These are phyloP conservation scores for Esox lucius DNA, from an alignment of 2,797 vertebrate genomes.

Conservation along the genomic window DNA sequence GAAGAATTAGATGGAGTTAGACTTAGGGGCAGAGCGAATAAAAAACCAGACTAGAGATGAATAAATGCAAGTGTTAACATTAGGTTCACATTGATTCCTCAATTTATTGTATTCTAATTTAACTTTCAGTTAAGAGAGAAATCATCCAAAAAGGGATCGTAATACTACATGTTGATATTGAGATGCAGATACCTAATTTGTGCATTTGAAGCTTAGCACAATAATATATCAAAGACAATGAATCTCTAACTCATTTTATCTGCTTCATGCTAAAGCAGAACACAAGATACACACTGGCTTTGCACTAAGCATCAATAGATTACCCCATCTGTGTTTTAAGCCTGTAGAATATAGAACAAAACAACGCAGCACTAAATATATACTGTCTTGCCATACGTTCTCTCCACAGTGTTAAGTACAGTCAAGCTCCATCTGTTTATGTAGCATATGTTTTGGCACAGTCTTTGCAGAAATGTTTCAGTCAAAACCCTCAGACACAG, in stretches of 20 bases:
- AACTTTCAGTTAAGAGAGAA: neutral
- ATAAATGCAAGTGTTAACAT: neutral
- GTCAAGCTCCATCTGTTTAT: conserved; percentile 73
- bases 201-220: conserved; percentile 70
- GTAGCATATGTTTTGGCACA: conserved; percentile 72
- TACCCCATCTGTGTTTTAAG: conserved; percentile 64
- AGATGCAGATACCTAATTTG: conserved; percentile 51
- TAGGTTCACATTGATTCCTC: neutral
- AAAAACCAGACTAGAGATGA: neutral
- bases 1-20: too few relatives aligned
- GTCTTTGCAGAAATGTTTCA: conserved; percentile 50
- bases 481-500: conserved; percentile 52
- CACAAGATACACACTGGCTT: conserved; percentile 71
- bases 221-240: conserved; percentile 74
- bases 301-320: conserved; percentile 64
- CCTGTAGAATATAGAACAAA: conserved; percentile 64
- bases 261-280: conserved; percentile 79
- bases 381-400: conserved; percentile 25
- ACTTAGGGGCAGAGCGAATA: too few relatives aligned
- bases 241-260: conserved; percentile 69
- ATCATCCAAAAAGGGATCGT: neutral
- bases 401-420: conserved; percentile 56
- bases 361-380: conserved; percentile 49
- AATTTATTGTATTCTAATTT: neutral
- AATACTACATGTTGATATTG: neutral